phyloP scores from a whole-genome alignment of 2,888 invertebrate species.

The Orchesella flavescens region DNA sequence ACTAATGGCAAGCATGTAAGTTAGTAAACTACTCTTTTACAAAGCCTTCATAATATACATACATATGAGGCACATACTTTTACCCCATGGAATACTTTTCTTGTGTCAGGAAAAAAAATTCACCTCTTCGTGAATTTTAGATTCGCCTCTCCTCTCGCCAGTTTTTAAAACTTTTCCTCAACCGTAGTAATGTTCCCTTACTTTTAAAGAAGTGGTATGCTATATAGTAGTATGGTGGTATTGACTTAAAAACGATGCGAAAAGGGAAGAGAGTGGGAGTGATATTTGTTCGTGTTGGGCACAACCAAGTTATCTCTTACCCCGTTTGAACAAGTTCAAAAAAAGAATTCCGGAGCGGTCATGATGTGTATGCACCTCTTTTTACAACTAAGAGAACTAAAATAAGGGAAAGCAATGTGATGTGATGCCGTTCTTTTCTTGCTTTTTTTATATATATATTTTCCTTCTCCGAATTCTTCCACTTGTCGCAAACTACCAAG shows the following conservation, averaged over 20 bases:
- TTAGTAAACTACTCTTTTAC: background rate
- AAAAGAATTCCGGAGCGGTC: background rate
- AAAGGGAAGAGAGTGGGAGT: background rate
- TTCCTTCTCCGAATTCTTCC: constrained; percentile 6
- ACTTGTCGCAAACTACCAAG: constrained; percentile 20
- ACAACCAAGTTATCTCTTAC: background rate
- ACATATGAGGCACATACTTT: background rate
- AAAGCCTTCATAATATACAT: background rate
- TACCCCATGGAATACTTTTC: background rate
- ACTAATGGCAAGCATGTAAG: constrained; percentile 19
- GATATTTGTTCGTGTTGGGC: constrained; percentile 32
- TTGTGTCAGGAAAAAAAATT: constrained; percentile 27
- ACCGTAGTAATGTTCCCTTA: constrained; percentile 27
- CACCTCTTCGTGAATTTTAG: no score
- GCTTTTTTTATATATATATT: constrained; percentile 8
- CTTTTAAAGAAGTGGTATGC: constrained; percentile 11
- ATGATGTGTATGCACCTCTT: no score
- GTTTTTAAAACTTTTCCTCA: constrained; percentile 31
- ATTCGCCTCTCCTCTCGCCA: background rate
- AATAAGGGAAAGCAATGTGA: background rate
- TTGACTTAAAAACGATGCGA: constrained; percentile 14
- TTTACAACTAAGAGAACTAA: no score
- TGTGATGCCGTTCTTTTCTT: background rate
- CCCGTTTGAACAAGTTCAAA: background rate
- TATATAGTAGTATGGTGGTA: no score